Percentiles rank a stretch among this genome's conserved stretches.
phyloP scores from a whole-genome alignment of 2,797 vertebrate species.

The Cuniculus paca region DNA sequence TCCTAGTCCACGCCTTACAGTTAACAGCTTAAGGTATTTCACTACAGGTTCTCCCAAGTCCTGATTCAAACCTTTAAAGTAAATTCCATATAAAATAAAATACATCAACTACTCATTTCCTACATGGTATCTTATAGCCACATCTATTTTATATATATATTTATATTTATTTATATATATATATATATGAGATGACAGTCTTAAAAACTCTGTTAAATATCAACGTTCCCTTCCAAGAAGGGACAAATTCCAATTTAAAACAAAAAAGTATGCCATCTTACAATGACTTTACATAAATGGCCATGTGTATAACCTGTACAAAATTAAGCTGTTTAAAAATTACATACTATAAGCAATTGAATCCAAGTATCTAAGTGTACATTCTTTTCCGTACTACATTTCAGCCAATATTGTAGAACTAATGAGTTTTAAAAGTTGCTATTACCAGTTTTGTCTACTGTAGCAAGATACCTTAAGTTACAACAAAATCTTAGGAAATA shows the following conservation, averaged over 20 bases:
- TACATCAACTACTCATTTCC: conserved; percentile 87
- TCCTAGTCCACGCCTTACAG: conserved; percentile 90
- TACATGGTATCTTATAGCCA: conserved; percentile 84
- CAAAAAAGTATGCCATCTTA: conserved; percentile 81
- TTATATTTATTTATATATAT: conserved; percentile 64
- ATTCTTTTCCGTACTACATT: conserved; percentile 87
- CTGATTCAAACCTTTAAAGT: conserved; percentile 88
- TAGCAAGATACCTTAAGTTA: conserved; percentile 94
- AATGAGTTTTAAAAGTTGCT: conserved; percentile 89
- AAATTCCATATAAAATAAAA: conserved; percentile 90
- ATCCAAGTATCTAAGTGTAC: conserved; percentile 87
- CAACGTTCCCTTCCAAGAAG: conserved; percentile 81
- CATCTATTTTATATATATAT: conserved; percentile 80
- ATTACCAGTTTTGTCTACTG: conserved; percentile 92
- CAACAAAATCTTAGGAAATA: conserved; percentile 94
- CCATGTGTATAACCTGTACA: conserved; percentile 88
- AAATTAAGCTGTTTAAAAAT: conserved; percentile 89
- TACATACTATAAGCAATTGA: conserved; percentile 87
- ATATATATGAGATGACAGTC: conserved; percentile 87
- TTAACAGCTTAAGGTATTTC: conserved; percentile 93
- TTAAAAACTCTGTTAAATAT: conserved; percentile 88
- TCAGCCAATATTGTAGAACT: conserved; percentile 89
- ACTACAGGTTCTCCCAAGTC: conserved; percentile 89
- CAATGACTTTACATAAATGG: conserved; percentile 88
- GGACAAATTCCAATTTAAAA: conserved; percentile 82